Percentiles rank a stretch among this genome's conserved stretches.
Conservation (phyloP, 2,797 vertebrate species). For the Bradypodion pumilum region DNA sequence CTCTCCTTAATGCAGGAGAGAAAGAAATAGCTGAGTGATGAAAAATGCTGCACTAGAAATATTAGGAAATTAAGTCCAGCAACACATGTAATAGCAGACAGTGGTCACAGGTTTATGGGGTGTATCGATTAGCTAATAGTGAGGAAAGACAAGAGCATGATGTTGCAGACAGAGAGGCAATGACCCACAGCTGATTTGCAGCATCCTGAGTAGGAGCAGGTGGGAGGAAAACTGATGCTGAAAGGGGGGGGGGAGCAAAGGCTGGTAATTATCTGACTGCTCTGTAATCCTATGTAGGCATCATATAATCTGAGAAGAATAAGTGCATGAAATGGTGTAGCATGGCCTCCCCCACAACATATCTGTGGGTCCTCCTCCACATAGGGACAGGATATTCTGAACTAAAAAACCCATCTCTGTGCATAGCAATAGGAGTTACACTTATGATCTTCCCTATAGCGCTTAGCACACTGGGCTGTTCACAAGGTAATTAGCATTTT, state of each 20-base stretch:
- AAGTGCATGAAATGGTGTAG: too few species aligned
- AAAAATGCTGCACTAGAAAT: conserved; percentile 57
- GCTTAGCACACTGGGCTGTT: too few species aligned
- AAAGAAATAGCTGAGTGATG: conserved; percentile 45
- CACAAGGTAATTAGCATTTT: too few species aligned
- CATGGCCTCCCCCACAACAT: too few species aligned
- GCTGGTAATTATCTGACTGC: too few species aligned
- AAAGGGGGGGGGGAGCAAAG: background rate
- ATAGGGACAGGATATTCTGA: too few species aligned
- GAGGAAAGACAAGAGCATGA: conserved; percentile 45
- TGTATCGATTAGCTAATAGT: conserved; percentile 46
- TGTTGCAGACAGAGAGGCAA: conserved; percentile 17
- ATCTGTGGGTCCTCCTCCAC: too few species aligned
- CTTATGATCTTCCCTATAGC: too few species aligned
- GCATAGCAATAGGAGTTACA: too few species aligned
- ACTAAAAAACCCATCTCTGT: background rate
- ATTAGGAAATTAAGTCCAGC: conserved; percentile 47
- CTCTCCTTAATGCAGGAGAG: conserved; percentile 46
- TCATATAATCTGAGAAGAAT: too few species aligned
- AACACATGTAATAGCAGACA: conserved; percentile 38
- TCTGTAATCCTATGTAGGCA: too few species aligned
- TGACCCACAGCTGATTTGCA: conserved; percentile 40
- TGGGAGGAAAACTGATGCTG: conserved; percentile 20
- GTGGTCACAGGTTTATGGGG: conserved; percentile 21
- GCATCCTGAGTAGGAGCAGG: conserved; percentile 9